Conservation (phyloP, 2,113 vertebrate genomes). For the Zosterops pallidus region DNA sequence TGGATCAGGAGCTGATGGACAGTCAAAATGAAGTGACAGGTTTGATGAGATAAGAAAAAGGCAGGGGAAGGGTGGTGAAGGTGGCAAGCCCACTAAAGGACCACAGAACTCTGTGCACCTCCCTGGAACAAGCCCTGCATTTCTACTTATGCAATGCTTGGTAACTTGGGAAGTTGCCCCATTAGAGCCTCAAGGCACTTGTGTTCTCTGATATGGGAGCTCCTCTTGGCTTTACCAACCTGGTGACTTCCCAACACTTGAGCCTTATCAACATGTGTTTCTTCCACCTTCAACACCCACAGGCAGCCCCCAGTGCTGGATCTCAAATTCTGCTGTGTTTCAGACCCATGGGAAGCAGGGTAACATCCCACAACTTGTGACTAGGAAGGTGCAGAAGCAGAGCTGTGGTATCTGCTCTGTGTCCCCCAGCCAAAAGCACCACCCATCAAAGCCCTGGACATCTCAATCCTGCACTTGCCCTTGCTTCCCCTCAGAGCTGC, state of each 20-base stretch:
- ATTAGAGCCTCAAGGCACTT: background rate
- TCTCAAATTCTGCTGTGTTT: background rate
- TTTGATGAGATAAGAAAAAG: background rate
- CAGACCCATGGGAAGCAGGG: background rate
- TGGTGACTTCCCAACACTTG: background rate
- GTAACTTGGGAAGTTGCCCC: background rate
- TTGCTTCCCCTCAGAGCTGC: background rate
- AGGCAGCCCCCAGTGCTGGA: background rate
- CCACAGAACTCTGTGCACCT: fast-evolving
- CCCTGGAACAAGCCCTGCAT: background rate
- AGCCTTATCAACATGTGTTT: background rate
- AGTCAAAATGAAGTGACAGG: background rate
- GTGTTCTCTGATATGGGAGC: background rate
- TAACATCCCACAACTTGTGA: background rate
- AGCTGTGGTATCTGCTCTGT: background rate
- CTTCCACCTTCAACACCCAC: background rate
- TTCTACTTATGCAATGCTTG: background rate
- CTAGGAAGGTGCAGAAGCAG: background rate
- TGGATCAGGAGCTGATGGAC: background rate
- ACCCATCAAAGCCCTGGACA: background rate
- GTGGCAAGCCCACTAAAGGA: background rate
- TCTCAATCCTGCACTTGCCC: background rate
- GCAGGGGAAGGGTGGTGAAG: background rate
- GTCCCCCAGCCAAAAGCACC: background rate
- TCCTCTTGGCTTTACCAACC: background rate